Evolutionary conservation across 1,140 invertebrate genomes (phyloP), one percentile per base, ranked within the genome.

Genomic region (Octopus bimaculoides): DNA sequence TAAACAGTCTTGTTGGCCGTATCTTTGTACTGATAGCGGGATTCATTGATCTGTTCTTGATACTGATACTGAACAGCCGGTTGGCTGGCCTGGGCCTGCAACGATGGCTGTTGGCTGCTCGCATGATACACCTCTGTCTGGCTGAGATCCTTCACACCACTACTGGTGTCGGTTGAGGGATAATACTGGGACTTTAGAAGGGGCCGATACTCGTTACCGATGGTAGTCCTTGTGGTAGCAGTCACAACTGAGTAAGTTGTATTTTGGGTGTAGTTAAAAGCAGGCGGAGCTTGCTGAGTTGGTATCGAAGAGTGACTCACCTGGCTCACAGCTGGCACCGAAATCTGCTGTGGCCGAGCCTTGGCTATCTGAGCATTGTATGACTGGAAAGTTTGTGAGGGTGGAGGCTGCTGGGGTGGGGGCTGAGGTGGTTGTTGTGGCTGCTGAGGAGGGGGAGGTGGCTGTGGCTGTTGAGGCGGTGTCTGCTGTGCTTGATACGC

Each of bases 181-280:
- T 71, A 71, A 71, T 71, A 71, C 17, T 20, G 66, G 5, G 66
- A 71, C 66, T 71, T 71, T n/a, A 71, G 66, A 14, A 71, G 66
- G 5, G 66, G 66, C 66, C 66, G 66, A 6, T 71, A 71, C 9
- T 71, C 66, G 7, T 14, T 71, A 5, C 66, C 66, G 7, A 71
- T 71, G 4, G 66, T 17, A 10, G 66, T 71, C 17, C 66, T 4
- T 14, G 66, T 8, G 66, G 66, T 14, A 6, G 26, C 66, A 6
- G 66, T 71, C 14, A 71, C 66, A 14, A n/a, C 26, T 14, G 66
- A 20, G 14, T 71, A 71, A 71, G 66, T 10, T 14, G 66, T 71
- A 20, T 71, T 71, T 20, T 71, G 66, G 5, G 66, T 20, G 26
- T 6, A n/a, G 66, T 71, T n/a, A 17, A n/a, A n/a, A 14, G 17